Evolutionary conservation across 2,888 invertebrate genomes (phyloP).

Genomic region (Drosophila fungiperda): DNA sequence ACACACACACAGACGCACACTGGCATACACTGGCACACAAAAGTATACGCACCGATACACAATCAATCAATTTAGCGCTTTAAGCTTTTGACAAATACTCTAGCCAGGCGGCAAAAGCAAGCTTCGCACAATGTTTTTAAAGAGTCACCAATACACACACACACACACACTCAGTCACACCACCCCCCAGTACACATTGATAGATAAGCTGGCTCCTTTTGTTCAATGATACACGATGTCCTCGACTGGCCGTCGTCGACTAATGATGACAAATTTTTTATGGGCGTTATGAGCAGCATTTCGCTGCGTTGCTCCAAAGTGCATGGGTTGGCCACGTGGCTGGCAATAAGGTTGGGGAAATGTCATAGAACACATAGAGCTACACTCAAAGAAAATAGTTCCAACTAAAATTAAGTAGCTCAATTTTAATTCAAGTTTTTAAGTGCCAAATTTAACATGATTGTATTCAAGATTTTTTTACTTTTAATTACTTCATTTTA

Average conservation of each 20-base stretch:
- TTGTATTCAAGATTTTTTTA: no score
- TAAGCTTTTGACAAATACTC: constrained; percentile 72
- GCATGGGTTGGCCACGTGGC: constrained; percentile 59
- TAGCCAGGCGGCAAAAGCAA: constrained; percentile 50
- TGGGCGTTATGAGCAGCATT: constrained; percentile 76
- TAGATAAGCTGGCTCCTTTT: constrained; percentile 65
- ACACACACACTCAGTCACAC: neutral
- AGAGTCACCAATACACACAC: constrained; percentile 45
- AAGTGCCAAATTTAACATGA: neutral
- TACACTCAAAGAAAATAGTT: neutral
- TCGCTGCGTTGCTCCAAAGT: constrained; percentile 64
- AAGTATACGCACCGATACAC: constrained; percentile 14
- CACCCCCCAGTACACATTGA: constrained; percentile 48
- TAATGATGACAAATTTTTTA: constrained; percentile 81
- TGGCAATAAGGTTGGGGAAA: neutral
- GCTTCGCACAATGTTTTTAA: constrained; percentile 63
- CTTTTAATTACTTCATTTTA: neutral
- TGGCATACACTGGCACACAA: neutral
- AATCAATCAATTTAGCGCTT: constrained; percentile 78
- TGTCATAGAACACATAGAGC: neutral
- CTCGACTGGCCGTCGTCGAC: constrained; percentile 44
- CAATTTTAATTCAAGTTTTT: neutral
- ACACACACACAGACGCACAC: constrained; percentile 2
- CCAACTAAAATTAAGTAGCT: neutral
- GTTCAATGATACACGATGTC: constrained; percentile 54